Conservation (phyloP, 2,888 invertebrate genomes). For the Nemotelus pantherinus region DNA sequence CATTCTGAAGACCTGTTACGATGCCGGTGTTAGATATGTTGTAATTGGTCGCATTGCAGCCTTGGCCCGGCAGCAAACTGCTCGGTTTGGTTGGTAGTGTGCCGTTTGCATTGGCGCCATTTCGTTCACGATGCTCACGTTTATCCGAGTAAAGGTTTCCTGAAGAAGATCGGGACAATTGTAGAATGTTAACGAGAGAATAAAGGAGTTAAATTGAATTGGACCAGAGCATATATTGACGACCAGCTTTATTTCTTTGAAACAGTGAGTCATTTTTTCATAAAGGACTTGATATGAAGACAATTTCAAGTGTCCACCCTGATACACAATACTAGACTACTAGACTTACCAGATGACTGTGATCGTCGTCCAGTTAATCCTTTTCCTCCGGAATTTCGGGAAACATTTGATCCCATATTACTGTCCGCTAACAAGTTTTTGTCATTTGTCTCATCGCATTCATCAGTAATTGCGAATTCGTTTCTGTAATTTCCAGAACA, state of each 20-base stretch:
- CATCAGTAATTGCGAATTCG: constrained; percentile 7
- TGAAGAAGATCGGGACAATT: constrained; percentile 4
- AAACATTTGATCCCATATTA: constrained; percentile 81
- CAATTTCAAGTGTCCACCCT: neutral
- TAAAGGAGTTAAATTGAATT: no score
- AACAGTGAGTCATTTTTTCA: no score
- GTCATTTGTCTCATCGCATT: neutral
- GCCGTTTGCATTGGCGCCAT: constrained; percentile 23
- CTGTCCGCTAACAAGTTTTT: constrained; percentile 27
- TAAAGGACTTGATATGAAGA: neutral
- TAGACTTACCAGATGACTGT: constrained; percentile 52
- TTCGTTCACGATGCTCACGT: constrained; percentile 24
- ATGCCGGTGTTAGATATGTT: constrained; percentile 9
- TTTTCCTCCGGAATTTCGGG: constrained; percentile 78
- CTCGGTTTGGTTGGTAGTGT: constrained; percentile 26
- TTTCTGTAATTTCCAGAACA: neutral
- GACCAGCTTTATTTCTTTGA: no score
- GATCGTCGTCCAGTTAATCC: constrained; percentile 54
- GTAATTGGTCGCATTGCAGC: constrained; percentile 7
- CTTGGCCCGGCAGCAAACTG: constrained; percentile 36
- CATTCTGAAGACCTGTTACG: constrained; percentile 32
- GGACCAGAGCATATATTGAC: no score
- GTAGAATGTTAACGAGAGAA: neutral
- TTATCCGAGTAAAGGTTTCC: constrained; percentile 42
- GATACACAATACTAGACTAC: neutral